phyloP scores from a whole-genome alignment of 2,113 vertebrate species.

The Crotalus horridus region DNA sequence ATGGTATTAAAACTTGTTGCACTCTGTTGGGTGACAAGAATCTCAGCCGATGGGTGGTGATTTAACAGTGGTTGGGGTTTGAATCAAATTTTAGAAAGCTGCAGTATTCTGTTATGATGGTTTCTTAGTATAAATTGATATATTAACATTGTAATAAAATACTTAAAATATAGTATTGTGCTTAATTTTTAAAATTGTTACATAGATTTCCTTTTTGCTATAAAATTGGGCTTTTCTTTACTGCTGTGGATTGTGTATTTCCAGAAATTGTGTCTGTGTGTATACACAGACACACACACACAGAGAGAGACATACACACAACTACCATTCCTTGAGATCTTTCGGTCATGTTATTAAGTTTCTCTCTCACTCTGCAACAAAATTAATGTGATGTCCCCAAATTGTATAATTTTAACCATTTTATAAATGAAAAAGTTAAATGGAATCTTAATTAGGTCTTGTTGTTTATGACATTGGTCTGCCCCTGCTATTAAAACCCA shows the following conservation, averaged over 20 bases:
- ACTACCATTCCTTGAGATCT: neutral
- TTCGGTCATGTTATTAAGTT: neutral
- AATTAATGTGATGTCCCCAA: neutral
- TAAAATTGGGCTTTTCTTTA: neutral
- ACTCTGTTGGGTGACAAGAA: slow-evolving; percentile 25
- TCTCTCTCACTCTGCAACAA: slow-evolving; percentile 14
- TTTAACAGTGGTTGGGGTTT: slow-evolving; percentile 14
- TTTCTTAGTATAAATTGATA: neutral
- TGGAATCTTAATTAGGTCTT: neutral
- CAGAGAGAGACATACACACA: neutral
- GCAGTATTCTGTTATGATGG: slow-evolving; percentile 18
- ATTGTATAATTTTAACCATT: neutral
- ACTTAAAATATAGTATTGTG: neutral
- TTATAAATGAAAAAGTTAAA: neutral
- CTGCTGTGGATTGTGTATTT: neutral
- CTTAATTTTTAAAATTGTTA: neutral
- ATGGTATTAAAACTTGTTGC: slow-evolving; percentile 56
- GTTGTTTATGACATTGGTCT: neutral
- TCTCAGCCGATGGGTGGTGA: slow-evolving; percentile 30
- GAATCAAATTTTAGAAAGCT: slow-evolving; percentile 9
- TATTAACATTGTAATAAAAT: neutral
- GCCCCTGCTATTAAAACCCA: neutral
- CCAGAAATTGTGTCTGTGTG: neutral
- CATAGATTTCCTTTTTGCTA: neutral
- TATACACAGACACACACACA: neutral